These are phyloP conservation scores for Plebejus anna DNA, from an alignment of 2,888 invertebrate genomes.

Conservation along the genomic window DNA sequence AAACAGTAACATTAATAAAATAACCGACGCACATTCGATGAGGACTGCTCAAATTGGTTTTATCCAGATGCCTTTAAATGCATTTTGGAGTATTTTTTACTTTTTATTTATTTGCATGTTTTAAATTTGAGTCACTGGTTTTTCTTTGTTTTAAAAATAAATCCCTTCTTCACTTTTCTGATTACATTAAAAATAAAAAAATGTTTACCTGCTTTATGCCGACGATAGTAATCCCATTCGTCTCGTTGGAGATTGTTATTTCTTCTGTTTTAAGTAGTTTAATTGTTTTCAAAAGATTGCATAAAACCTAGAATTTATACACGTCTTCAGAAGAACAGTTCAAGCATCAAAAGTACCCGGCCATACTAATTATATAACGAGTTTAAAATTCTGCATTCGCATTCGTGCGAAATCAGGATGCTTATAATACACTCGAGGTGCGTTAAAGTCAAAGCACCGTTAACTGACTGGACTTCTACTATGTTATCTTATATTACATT, in stretches of 20 bases:
- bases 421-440: not conserved
- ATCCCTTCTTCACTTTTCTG: not conserved
- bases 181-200: not conserved
- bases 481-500: not conserved
- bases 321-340: not conserved
- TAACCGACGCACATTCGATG: too few species aligned
- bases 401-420: not conserved
- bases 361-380: not conserved
- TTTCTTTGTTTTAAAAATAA: not conserved
- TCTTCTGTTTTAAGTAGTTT: too few species aligned
- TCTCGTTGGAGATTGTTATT: not conserved
- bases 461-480: not conserved
- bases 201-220: not conserved
- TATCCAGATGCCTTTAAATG: too few species aligned
- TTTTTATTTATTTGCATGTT: not conserved
- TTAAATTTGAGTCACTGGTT: not conserved
- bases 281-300: not conserved
- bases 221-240: not conserved
- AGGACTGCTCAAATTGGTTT: too few species aligned
- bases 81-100: not conserved
- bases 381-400: not conserved
- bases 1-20: too few species aligned
- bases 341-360: not conserved
- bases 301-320: not conserved
- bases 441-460: not conserved